A percentile compares a stretch with the other conserved stretches of the same genome.
These are phyloP conservation scores for Heteromurus nitidus DNA, from an alignment of 2,888 invertebrate species.

Conservation along the genomic window DNA sequence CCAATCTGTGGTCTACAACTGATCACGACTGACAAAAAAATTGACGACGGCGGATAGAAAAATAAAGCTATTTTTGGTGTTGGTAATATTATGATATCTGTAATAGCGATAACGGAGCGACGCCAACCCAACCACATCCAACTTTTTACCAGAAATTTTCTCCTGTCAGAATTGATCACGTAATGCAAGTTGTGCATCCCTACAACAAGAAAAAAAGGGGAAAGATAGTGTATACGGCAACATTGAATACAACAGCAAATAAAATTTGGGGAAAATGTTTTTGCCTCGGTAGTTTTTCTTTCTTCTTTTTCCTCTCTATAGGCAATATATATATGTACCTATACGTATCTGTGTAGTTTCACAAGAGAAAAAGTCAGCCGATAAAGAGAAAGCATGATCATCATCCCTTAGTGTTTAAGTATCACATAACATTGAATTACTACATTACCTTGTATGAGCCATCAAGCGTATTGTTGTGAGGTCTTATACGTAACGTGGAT, in stretches of 20 bases:
- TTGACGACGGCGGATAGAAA: conserved; percentile 34
- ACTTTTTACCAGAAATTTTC: conserved; percentile 28
- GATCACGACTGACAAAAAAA: conserved; percentile 49
- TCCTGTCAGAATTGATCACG: conserved; percentile 37
- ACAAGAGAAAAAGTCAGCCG: background rate
- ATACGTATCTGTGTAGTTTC: no score
- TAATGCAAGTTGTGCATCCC: conserved; percentile 39
- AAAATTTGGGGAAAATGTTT: conserved; percentile 12
- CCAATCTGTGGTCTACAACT: conserved; percentile 51
- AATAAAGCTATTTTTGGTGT: background rate
- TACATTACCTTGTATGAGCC: conserved; percentile 41
- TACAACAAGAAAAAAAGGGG: background rate
- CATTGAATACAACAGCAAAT: background rate
- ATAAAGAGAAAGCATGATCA: conserved; percentile 20
- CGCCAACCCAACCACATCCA: background rate
- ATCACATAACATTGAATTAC: conserved; percentile 48
- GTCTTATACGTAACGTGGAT: background rate
- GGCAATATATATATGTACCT: no score
- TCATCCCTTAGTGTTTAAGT: conserved; percentile 21
- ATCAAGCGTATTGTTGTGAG: conserved; percentile 7
- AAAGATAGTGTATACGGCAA: background rate
- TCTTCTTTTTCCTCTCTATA: background rate
- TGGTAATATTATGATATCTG: background rate
- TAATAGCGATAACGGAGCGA: background rate
- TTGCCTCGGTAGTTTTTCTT: conserved; percentile 10